Base-by-base conservation (phyloP, 2,113 vertebrate species). In the Benitochromis conjunctus region DNA sequence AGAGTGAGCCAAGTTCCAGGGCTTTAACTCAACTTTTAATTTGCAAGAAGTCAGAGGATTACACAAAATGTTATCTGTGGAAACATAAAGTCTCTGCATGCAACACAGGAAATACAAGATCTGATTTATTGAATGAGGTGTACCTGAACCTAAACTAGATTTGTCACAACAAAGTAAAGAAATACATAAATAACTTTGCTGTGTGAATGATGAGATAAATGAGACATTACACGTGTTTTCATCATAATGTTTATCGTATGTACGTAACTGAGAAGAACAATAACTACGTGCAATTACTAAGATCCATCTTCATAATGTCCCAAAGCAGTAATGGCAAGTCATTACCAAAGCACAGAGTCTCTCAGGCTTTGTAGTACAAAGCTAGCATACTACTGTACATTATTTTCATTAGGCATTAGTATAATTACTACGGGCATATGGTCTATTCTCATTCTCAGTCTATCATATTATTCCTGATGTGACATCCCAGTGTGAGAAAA, bases 281-380 rank as follows among this genome's bases (percentile, higher is more conserved):
- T 82, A 89, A 66, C 79, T 84, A 56, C 43, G 46, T 2, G 62
- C 60, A 64, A n/a, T 38, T 18, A 7, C 7, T n/a, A 38, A n/a
- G 80, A 91, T 77, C 71, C 82, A 60, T 85, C 84, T 82, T 60
- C 76, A 57, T 82, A 38, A 89, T 80, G 66, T 26, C 0, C 60
- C 12, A 46, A 71, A 26, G n/a, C 3, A 71, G 64, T 46, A 71
- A n/a, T 62, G 85, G 64, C 64, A 71, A 76, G 48, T 18, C 41
- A 9, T 64, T 57, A 31, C 85, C 85, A 74, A 46, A 81, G 34
- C 66, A 21, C 26, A 62, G 64, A 1, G 38, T 69, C 2, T 71
- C n/a, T 82, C 53, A 19, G 18, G 80, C 64, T 77, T 46, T 34
- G 41, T 58, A 84, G 60, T 3, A 34, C 74, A 78, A 21, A 85